These are phyloP conservation scores for Magallana angulata DNA, from an alignment of 1,140 invertebrate genomes.

Conservation along the genomic window DNA sequence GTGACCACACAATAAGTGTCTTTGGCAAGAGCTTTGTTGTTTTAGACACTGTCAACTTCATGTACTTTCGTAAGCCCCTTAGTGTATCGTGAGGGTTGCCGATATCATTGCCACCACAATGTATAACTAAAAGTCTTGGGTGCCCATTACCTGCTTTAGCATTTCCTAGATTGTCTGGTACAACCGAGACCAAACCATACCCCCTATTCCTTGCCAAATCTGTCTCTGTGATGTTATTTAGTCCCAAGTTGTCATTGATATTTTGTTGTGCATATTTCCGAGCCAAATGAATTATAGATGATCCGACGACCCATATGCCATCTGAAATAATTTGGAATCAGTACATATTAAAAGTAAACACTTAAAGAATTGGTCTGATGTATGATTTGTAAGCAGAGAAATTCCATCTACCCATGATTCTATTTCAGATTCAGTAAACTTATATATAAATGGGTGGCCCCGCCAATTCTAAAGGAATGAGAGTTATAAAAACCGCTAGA, in stretches of 20 bases:
- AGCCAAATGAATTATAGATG: not conserved
- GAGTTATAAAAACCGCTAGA: slow-evolving; percentile 22
- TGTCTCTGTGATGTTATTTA: not conserved
- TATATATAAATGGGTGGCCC: slow-evolving; percentile 18
- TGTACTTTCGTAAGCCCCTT: not conserved
- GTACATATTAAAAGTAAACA: not conserved
- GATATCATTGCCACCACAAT: not conserved
- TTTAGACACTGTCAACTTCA: not conserved
- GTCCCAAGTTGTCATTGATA: not conserved
- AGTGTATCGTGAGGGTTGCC: not conserved
- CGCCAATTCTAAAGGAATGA: slow-evolving; percentile 45
- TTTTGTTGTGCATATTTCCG: not conserved
- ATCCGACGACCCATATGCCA: not conserved
- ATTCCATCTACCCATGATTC: slow-evolving; percentile 25
- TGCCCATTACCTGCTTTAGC: too few relatives aligned
- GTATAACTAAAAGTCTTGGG: not conserved
- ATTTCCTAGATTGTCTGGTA: not conserved
- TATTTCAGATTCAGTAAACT: not conserved
- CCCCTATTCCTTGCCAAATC: not conserved
- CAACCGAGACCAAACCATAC: not conserved
- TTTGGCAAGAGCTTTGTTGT: not conserved
- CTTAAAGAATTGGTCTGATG: slow-evolving; percentile 24
- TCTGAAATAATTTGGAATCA: slow-evolving; percentile 5
- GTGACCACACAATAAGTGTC: not conserved
- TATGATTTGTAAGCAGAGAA: slow-evolving; percentile 39